A percentile compares a stretch with the other conserved stretches of the same genome.
phyloP scores from a whole-genome alignment of 2,888 invertebrate genomes.

The Diaperis boleti region DNA sequence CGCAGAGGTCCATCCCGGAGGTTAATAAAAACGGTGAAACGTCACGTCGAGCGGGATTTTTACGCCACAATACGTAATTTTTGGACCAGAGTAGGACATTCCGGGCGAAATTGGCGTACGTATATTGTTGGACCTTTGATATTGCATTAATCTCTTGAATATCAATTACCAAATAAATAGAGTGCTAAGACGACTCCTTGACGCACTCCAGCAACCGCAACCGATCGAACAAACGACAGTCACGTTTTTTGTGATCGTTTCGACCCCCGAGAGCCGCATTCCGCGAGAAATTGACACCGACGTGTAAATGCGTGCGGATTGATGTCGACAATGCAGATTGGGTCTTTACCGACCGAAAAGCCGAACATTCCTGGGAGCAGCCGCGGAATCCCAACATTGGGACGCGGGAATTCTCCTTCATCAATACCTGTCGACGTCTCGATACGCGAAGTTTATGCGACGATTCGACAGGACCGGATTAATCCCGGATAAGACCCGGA shows the following conservation, averaged over 20 bases:
- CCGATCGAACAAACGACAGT: too few relatives aligned
- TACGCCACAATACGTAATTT: background rate
- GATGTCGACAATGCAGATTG: constrained; percentile 37
- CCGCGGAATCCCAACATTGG: constrained; percentile 53
- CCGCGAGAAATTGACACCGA: constrained; percentile 5
- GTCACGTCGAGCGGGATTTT: constrained; percentile 24
- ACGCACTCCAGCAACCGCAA: too few relatives aligned
- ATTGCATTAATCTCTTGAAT: background rate
- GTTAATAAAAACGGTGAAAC: constrained; percentile 29
- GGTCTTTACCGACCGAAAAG: constrained; percentile 31
- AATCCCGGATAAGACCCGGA: constrained; percentile 7
- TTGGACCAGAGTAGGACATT: background rate
- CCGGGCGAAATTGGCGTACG: too few relatives aligned
- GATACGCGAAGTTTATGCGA: background rate
- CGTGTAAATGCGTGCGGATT: constrained; percentile 30
- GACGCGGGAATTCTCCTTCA: constrained; percentile 52
- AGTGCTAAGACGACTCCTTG: too few relatives aligned
- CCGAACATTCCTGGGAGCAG: constrained; percentile 52
- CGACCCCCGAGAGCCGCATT: too few relatives aligned
- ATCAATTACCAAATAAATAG: too few relatives aligned
- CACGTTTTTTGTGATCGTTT: too few relatives aligned
- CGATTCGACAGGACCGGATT: constrained; percentile 21
- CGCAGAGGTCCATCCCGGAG: constrained; percentile 27
- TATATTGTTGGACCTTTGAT: background rate
- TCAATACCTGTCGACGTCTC: constrained; percentile 51